These are phyloP conservation scores for Malthinus flaveolus DNA, from an alignment of 2,888 invertebrate genomes.

Conservation along the genomic window DNA sequence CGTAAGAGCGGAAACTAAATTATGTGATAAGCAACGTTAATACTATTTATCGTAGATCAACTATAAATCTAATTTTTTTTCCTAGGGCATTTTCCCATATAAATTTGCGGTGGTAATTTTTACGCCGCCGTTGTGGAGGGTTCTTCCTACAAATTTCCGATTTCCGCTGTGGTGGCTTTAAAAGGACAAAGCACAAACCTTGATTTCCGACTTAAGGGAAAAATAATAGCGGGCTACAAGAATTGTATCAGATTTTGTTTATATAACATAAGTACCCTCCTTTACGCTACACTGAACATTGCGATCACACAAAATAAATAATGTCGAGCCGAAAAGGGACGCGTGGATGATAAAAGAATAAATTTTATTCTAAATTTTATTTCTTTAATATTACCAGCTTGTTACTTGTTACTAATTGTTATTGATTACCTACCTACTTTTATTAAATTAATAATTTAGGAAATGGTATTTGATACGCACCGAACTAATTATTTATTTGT, in stretches of 20 bases:
- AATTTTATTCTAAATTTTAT: too few species aligned
- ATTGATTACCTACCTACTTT: too few species aligned
- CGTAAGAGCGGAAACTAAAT: conserved; percentile 21
- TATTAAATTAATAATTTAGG: too few species aligned
- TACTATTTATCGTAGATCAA: conserved; percentile 22
- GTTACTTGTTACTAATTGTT: too few species aligned
- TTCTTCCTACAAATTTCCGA: conserved; percentile 29
- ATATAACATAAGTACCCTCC: conserved; percentile 28
- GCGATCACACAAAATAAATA: conserved; percentile 24
- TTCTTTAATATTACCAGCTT: too few species aligned
- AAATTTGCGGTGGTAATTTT: conserved; percentile 27
- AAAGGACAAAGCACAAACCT: conserved; percentile 27
- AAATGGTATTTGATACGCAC: too few species aligned
- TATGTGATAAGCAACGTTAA: conserved; percentile 22
- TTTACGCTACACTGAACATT: conserved; percentile 22
- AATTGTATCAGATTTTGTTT: conserved; percentile 30
- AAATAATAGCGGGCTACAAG: conserved; percentile 26
- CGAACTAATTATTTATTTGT: too few species aligned
- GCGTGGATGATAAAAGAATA: too few species aligned
- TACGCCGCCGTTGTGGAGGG: conserved; percentile 16
- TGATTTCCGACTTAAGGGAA: conserved; percentile 31
- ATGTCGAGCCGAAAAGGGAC: not conserved
- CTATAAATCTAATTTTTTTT: conserved; percentile 21
- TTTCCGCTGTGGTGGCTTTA: conserved; percentile 25
- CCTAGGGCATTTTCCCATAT: conserved; percentile 18